Evolutionary conservation across 2,113 vertebrate species (phyloP), one percentile per base, ranked within the genome.

Genomic region (Himantopus leucocephalus): DNA sequence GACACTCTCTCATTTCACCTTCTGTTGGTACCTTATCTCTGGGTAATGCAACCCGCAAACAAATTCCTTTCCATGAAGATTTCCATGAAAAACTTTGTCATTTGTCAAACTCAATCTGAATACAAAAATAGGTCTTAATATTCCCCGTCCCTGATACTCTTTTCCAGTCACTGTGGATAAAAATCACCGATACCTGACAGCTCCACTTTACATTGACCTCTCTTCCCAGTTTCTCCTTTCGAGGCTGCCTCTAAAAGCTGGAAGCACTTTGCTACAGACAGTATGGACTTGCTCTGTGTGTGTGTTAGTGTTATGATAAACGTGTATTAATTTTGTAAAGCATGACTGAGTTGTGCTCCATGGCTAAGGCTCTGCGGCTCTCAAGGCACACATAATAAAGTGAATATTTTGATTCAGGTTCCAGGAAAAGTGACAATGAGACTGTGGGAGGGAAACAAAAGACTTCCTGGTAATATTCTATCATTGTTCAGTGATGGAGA

Each of bases 31-130:
- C 71, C 62, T 67, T 81, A 75, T 84, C 63, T 90, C 63, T 80
- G 41, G 50, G 20, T 93, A 90, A 90, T 56, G 67, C 47, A 60
- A 73, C 55, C 85, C 45, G 67, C 58, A 83, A 90, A 88, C 92
- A 90, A 84, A 89, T 67, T 63, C 47, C 37, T 78, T 41, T 91
- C 52, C 73, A 3, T 20, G 50, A 88, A 77, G 52, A 81, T 81
- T 78, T 91, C 76, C 68, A 10, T 55, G 47, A 71, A 84, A 88
- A 95, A 63, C 64, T 66, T 80, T 71, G 64, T 92, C 76, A 56
- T 94, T 94, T 95, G 76, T 95, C 47, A 27, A 80, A 10, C 55
- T 95, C 85, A 94, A 55, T 88, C 59, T 83, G 85, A 94, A 94
- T 88, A 73, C 10, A 8, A 60, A 92, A 94, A 73, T 45, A 94